A percentile compares a stretch with the other conserved stretches of the same genome.
Evolutionary conservation across 2,888 invertebrate genomes (phyloP).

Genomic region (Zaprionus obscuricornis): DNA sequence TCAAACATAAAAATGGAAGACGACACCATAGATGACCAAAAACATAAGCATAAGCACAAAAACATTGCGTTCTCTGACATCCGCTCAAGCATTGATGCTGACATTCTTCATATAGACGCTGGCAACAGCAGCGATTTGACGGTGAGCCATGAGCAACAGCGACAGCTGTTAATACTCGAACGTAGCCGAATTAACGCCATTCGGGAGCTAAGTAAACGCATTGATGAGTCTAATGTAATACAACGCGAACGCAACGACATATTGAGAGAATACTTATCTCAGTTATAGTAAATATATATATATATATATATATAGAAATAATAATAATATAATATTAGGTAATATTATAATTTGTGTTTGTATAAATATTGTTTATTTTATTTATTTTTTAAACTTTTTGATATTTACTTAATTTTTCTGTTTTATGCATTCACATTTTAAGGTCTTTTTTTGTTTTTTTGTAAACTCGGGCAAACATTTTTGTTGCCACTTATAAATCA

Average conservation of each 20-base stretch:
- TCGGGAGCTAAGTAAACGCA: slow-evolving; percentile 49
- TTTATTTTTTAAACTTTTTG: no score
- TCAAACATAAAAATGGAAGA: not conserved
- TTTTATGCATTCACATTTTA: no score
- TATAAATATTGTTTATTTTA: not conserved
- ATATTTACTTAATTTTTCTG: no score
- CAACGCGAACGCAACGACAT: slow-evolving; percentile 55
- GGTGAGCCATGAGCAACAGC: slow-evolving; percentile 43
- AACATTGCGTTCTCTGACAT: slow-evolving; percentile 17
- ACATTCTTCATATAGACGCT: not conserved
- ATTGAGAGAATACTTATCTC: slow-evolving; percentile 43
- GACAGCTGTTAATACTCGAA: slow-evolving; percentile 46
- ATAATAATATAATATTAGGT: not conserved
- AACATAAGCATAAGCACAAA: not conserved
- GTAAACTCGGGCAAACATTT: slow-evolving; percentile 13
- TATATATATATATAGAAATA: not conserved
- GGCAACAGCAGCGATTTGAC: slow-evolving; percentile 1
- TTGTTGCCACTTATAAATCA: slow-evolving; percentile 20
- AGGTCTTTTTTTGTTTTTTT: slow-evolving; percentile 16
- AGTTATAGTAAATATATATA: slow-evolving; percentile 27
- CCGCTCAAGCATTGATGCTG: not conserved
- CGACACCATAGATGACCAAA: not conserved
- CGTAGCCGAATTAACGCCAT: slow-evolving; percentile 54
- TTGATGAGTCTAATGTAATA: slow-evolving; percentile 54
- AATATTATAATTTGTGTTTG: not conserved